Evolutionary conservation across 2,888 invertebrate genomes (phyloP).

Genomic region (Epinotia ramella): DNA sequence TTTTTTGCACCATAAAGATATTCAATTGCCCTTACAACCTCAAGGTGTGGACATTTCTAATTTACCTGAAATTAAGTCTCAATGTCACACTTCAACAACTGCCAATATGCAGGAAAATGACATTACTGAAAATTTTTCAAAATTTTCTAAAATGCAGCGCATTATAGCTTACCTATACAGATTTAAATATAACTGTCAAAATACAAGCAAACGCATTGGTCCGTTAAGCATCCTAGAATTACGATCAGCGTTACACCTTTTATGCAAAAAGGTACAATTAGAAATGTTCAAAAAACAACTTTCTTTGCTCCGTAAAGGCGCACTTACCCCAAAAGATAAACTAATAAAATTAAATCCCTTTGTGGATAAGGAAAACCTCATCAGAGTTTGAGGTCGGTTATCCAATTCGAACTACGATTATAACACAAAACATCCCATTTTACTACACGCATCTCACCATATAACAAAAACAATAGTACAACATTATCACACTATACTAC

Average conservation of each 20-base stretch:
- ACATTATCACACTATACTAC: constrained; percentile 35
- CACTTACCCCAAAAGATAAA: constrained; percentile 13
- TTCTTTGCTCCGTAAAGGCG: background rate
- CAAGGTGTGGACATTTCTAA: background rate
- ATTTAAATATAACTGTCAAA: constrained; percentile 35
- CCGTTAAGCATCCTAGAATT: constrained; percentile 28
- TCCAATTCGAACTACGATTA: constrained; percentile 42
- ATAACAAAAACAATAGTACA: constrained; percentile 30
- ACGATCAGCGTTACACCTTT: constrained; percentile 2
- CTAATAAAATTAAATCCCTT: constrained; percentile 39
- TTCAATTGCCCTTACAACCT: background rate
- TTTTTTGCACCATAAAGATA: constrained; percentile 16
- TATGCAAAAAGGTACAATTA: constrained; percentile 34
- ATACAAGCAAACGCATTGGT: background rate
- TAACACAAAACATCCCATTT: constrained; percentile 4
- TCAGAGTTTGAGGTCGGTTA: constrained; percentile 42
- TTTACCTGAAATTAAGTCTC: constrained; percentile 32
- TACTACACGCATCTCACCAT: constrained; percentile 38
- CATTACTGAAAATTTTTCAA: constrained; percentile 26
- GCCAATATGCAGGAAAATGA: background rate
- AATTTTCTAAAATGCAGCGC: constrained; percentile 34
- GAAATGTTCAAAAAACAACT: constrained; percentile 29
- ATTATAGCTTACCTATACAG: constrained; percentile 30
- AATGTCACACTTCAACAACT: constrained; percentile 1
- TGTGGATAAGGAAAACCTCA: constrained; percentile 24